Evolutionary conservation across 2,888 invertebrate genomes (phyloP).

Genomic region (Podabrus alpinus): DNA sequence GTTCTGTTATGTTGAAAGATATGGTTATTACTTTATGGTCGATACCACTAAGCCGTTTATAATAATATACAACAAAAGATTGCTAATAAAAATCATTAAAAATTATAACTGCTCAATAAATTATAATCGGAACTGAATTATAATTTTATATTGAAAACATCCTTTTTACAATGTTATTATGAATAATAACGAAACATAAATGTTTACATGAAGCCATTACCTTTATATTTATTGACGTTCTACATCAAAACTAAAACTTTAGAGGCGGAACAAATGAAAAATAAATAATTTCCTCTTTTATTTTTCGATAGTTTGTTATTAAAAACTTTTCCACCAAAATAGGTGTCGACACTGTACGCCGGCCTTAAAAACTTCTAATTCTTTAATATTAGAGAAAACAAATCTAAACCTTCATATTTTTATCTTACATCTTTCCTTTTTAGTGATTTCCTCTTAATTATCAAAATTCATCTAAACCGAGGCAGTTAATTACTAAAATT

Average conservation of each 20-base stretch:
- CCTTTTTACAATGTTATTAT: not conserved
- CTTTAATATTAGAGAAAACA: not conserved
- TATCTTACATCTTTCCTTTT: not conserved
- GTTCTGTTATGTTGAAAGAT: conserved; percentile 50
- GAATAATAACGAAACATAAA: not conserved
- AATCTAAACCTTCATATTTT: not conserved
- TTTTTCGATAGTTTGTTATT: too few species aligned
- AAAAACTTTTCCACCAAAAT: not conserved
- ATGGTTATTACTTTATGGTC: conserved; percentile 53
- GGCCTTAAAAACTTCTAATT: not conserved
- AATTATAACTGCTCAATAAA: not conserved
- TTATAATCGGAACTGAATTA: not conserved
- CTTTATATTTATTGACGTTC: too few species aligned
- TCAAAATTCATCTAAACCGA: too few species aligned
- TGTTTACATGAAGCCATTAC: not conserved
- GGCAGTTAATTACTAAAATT: not conserved
- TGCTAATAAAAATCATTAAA: conserved; percentile 5
- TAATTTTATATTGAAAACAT: not conserved
- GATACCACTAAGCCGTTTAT: conserved; percentile 42
- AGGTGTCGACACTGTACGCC: not conserved
- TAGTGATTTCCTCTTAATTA: not conserved
- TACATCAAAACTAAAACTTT: too few species aligned
- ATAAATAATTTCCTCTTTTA: too few species aligned
- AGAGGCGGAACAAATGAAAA: too few species aligned
- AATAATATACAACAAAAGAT: conserved; percentile 6